Conservation (phyloP, 2,113 vertebrate genomes). For the Tylochromis polylepis region DNA sequence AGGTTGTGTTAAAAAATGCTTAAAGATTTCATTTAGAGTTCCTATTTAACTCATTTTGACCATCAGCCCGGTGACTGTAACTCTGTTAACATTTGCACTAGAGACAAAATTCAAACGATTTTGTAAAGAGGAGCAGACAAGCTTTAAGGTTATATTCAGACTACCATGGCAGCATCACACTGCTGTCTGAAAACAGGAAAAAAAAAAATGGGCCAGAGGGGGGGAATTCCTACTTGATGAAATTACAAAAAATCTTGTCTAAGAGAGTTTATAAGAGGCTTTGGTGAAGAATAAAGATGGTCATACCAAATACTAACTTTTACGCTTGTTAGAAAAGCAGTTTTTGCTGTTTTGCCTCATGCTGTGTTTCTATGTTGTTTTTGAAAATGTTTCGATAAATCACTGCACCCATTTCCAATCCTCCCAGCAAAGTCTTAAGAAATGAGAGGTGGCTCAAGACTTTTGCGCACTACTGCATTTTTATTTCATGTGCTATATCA, state of each 20-base stretch:
- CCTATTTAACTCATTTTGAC: fast-evolving
- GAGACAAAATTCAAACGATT: no score
- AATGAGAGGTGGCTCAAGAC: not conserved
- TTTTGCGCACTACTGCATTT: not conserved
- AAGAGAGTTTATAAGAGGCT: not conserved
- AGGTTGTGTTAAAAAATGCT: not conserved
- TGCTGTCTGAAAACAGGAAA: no score
- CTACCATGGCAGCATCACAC: no score
- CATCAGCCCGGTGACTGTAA: not conserved
- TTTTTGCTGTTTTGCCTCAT: not conserved
- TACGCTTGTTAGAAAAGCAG: not conserved
- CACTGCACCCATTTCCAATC: not conserved
- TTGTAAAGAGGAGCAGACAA: no score
- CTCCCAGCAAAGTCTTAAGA: not conserved
- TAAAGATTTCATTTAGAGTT: not conserved
- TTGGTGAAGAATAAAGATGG: not conserved
- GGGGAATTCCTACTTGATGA: not conserved
- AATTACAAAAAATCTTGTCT: not conserved
- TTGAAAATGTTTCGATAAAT: not conserved
- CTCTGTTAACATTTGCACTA: not conserved
- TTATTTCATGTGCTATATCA: not conserved
- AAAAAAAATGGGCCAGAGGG: no score
- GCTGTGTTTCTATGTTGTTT: not conserved
- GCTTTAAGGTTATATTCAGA: no score
- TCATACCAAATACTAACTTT: not conserved